phyloP scores from a whole-genome alignment of 1,140 invertebrate genomes.

The Aphis gossypii region DNA sequence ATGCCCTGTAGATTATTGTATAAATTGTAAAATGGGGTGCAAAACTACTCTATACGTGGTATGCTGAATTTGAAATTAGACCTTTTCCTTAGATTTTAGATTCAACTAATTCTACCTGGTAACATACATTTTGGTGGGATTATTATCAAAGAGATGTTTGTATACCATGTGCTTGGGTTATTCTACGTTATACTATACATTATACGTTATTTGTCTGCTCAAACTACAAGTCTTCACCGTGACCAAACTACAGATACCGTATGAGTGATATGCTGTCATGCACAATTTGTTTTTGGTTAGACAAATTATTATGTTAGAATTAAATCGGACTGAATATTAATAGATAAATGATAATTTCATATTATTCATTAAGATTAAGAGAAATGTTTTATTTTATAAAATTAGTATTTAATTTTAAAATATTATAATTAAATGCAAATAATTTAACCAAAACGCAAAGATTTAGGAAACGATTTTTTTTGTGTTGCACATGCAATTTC shows the following conservation, averaged over 20 bases:
- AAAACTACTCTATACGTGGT: neutral
- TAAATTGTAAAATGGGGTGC: neutral
- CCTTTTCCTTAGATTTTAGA: neutral
- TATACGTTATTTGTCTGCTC: neutral
- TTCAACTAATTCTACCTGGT: neutral
- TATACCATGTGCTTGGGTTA: neutral
- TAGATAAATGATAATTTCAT: neutral
- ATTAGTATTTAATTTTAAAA: neutral
- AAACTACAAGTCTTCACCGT: neutral
- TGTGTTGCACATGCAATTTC: neutral
- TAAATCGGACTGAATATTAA: neutral
- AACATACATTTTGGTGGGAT: neutral
- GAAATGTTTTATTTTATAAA: neutral
- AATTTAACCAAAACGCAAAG: neutral
- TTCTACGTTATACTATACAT: neutral
- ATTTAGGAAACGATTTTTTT: neutral
- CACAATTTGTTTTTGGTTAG: neutral
- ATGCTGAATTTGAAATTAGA: neutral
- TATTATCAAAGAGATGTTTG: conserved; percentile 17
- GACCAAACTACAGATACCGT: neutral
- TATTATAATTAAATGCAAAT: neutral
- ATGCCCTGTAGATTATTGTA: neutral
- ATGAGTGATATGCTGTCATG: conserved; percentile 8
- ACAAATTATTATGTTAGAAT: neutral
- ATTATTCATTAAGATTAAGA: neutral